A percentile compares a stretch with the other conserved stretches of the same genome.
These are phyloP conservation scores for Brachionus paranguensis DNA, from an alignment of 1,140 invertebrate genomes.

Conservation along the genomic window DNA sequence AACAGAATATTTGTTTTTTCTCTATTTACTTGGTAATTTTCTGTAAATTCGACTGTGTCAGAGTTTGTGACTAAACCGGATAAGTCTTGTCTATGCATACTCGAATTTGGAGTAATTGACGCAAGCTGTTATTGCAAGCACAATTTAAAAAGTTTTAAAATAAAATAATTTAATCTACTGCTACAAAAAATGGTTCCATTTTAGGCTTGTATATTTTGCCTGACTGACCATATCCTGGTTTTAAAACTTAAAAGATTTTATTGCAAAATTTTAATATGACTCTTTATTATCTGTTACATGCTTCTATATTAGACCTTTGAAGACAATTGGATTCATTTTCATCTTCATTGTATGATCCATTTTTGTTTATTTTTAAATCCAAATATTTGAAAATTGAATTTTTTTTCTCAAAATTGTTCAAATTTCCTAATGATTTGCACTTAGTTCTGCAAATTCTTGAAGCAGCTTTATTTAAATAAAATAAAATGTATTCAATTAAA, in stretches of 20 bases:
- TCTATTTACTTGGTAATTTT: conserved; percentile 6
- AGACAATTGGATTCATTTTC: background rate
- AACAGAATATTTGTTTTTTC: background rate
- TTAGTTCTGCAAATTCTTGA: background rate
- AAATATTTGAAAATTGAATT: background rate
- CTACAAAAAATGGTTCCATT: background rate
- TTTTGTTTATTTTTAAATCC: background rate
- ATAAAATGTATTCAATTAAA: conserved; percentile 44
- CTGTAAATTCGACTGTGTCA: background rate
- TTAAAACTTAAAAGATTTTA: background rate
- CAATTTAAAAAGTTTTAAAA: background rate
- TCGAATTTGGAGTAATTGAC: background rate
- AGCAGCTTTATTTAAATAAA: background rate
- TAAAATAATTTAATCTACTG: background rate
- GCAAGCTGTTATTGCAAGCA: background rate
- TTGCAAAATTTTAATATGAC: background rate
- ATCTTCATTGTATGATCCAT: background rate
- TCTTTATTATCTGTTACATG: background rate
- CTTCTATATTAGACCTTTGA: background rate
- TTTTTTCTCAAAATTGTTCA: background rate
- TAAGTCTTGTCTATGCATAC: background rate
- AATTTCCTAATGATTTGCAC: background rate
- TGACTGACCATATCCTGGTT: conserved; percentile 5
- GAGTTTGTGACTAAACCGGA: background rate
- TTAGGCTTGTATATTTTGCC: background rate